A percentile compares a stretch with the other conserved stretches of the same genome.
Conservation (phyloP, 2,888 invertebrate genomes). For the Morinoia aosen region DNA sequence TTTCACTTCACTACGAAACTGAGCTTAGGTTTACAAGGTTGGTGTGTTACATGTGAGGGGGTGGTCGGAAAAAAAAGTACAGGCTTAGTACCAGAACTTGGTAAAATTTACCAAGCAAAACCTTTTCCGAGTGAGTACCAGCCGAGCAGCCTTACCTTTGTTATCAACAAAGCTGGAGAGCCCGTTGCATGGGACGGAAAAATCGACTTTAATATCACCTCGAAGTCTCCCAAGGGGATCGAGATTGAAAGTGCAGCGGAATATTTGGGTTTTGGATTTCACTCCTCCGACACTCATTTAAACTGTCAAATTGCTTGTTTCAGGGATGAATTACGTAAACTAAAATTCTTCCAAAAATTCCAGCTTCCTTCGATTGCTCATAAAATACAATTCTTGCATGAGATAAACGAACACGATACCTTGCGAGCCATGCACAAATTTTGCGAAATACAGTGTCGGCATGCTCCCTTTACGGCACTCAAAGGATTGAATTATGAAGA, state of each 20-base stretch:
- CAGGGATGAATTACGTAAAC: neutral
- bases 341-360: neutral
- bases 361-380: neutral
- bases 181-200: neutral
- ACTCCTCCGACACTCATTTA: neutral
- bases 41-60: neutral
- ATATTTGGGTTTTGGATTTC: neutral
- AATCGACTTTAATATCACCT: neutral
- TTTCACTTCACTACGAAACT: neutral
- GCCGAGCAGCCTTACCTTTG: neutral
- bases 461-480: neutral
- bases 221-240: neutral
- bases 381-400: neutral
- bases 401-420: neutral
- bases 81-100: neutral
- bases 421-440: neutral
- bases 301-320: neutral
- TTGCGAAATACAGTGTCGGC: neutral
- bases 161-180: neutral
- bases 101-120: neutral
- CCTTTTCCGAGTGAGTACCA: neutral
- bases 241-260: neutral
- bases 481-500: neutral
- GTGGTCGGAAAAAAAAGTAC: neutral
- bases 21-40: neutral